These are phyloP conservation scores for Meganola albula DNA, from an alignment of 2,888 invertebrate genomes.

Conservation along the genomic window DNA sequence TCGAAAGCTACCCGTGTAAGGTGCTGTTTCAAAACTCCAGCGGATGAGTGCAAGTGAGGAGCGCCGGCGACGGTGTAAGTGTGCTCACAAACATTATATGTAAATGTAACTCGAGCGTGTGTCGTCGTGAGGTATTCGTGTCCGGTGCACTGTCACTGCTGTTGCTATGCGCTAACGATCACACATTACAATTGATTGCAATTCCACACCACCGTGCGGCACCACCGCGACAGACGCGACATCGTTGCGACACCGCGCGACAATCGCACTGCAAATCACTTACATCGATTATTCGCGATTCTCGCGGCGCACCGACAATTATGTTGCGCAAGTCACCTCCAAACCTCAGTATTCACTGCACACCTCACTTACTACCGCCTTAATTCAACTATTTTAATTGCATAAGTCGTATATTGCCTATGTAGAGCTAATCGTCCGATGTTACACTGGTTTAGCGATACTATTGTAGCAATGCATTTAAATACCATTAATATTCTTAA, in stretches of 20 bases:
- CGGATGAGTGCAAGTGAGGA: slow-evolving; percentile 5
- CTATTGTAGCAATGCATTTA: slow-evolving; percentile 22
- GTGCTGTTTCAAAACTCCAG: slow-evolving; percentile 19
- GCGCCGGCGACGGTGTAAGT: slow-evolving; percentile 1
- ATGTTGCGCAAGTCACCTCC: slow-evolving; percentile 51
- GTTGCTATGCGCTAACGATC: slow-evolving; percentile 31
- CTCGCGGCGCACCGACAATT: slow-evolving; percentile 48
- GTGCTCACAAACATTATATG: slow-evolving; percentile 14
- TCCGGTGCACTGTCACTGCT: slow-evolving; percentile 32
- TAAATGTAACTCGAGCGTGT: slow-evolving; percentile 24
- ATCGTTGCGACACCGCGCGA: slow-evolving; percentile 30
- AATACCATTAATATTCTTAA: slow-evolving; percentile 34
- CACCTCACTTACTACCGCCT: slow-evolving; percentile 29
- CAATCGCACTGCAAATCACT: slow-evolving; percentile 18
- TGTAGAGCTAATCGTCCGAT: no score
- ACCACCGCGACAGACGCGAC: slow-evolving; percentile 26
- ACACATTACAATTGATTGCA: slow-evolving; percentile 26
- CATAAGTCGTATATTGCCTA: slow-evolving; percentile 38
- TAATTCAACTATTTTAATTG: slow-evolving; percentile 48
- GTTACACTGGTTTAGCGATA: slow-evolving; percentile 22
- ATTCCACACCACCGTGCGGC: slow-evolving; percentile 18
- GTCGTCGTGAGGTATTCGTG: slow-evolving; percentile 24
- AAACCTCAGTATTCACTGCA: slow-evolving; percentile 42
- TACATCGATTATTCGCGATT: slow-evolving; percentile 41
- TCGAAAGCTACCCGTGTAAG: slow-evolving; percentile 19